Conservation (phyloP, 2,888 invertebrate species). For the Leptopterna dolabrata region DNA sequence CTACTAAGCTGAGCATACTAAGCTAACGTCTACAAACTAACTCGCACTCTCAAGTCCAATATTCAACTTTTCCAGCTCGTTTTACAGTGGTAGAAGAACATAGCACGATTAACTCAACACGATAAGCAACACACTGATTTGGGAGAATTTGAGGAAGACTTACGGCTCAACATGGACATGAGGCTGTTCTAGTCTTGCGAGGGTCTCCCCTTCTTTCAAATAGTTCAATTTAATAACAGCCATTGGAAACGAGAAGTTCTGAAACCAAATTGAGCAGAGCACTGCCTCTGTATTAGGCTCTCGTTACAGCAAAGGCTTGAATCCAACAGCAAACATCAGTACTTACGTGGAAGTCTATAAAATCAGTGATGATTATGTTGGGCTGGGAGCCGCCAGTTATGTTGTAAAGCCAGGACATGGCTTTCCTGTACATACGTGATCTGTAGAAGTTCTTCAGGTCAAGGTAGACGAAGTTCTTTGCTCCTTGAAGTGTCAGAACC, state of each 20-base stretch:
- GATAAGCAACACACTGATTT: too few relatives aligned
- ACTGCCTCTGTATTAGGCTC: too few relatives aligned
- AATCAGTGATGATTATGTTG: conserved; percentile 41
- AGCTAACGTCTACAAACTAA: background rate
- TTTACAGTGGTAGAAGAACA: too few relatives aligned
- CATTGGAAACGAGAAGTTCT: conserved; percentile 39
- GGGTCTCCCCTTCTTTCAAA: conserved; percentile 27
- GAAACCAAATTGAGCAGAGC: background rate
- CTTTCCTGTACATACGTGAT: conserved; percentile 26
- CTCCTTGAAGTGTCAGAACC: conserved; percentile 36
- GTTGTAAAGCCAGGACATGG: conserved; percentile 43
- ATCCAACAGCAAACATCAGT: too few relatives aligned
- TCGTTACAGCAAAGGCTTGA: too few relatives aligned
- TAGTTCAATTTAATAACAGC: conserved; percentile 32
- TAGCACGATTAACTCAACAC: too few relatives aligned
- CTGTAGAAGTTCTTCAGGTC: conserved; percentile 27
- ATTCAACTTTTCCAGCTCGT: too few relatives aligned
- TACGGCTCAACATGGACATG: background rate
- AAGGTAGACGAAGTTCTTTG: conserved; percentile 40
- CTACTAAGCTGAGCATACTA: too few relatives aligned
- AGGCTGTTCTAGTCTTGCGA: background rate
- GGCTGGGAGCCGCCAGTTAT: background rate
- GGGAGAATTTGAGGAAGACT: background rate
- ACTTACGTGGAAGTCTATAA: conserved; percentile 36
- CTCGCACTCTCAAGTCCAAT: too few relatives aligned